phyloP scores from a whole-genome alignment of 2,888 invertebrate genomes.

The Agrochola lota region DNA sequence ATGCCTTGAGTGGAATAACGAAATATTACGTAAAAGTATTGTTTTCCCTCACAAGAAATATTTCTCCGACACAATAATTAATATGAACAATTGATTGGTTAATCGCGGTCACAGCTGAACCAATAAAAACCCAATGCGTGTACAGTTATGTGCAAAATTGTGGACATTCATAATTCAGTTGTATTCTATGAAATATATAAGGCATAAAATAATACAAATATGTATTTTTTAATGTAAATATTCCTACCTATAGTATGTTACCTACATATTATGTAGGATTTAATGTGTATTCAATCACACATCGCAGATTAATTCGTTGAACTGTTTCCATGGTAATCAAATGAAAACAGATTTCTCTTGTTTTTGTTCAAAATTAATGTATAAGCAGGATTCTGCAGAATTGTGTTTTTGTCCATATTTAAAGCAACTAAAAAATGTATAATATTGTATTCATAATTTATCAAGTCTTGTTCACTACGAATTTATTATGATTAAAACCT shows the following conservation, averaged over 20 bases:
- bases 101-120: conserved; percentile 16
- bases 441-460: background rate
- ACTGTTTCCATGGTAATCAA: conserved; percentile 4
- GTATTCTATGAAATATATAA: conserved; percentile 38
- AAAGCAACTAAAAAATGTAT: background rate
- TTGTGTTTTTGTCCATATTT: background rate
- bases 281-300: conserved; percentile 42
- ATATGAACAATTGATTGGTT: conserved; percentile 33
- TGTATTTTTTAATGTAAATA: conserved; percentile 36
- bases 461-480: background rate
- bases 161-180: conserved; percentile 41
- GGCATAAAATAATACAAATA: conserved; percentile 13
- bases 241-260: background rate
- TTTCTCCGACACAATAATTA: conserved; percentile 7
- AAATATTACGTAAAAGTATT: background rate
- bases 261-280: conserved; percentile 30
- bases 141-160: conserved; percentile 34
- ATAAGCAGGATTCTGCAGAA: background rate
- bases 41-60: conserved; percentile 13
- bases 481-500: background rate
- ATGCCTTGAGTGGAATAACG: background rate
- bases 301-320: conserved; percentile 33
- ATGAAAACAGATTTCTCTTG: conserved; percentile 14
- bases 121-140: conserved; percentile 39
- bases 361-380: conserved; percentile 4